These are phyloP conservation scores for Silurus glanis DNA, from an alignment of 2,113 vertebrate genomes.

Conservation along the genomic window DNA sequence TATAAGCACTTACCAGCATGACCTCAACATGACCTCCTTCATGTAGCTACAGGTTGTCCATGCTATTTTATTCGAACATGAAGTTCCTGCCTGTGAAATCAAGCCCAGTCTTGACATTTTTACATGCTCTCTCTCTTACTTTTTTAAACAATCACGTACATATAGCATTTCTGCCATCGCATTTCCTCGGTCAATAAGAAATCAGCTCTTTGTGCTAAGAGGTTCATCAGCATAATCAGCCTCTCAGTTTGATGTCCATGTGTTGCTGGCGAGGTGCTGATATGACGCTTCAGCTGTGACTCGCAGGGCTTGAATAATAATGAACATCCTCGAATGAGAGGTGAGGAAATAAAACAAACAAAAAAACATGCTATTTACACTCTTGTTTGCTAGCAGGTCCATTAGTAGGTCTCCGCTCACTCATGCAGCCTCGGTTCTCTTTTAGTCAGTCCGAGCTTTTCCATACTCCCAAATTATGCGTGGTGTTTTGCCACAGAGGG, in stretches of 20 bases:
- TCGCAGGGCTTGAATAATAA: constrained; percentile 52
- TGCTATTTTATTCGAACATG: neutral
- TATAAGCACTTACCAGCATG: neutral
- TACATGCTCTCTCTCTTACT: neutral
- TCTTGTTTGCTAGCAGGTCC: constrained; percentile 48
- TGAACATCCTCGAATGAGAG: constrained; percentile 50
- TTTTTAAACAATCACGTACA: neutral
- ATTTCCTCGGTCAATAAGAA: neutral
- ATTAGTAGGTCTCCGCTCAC: constrained; percentile 56
- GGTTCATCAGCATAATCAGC: constrained; percentile 11
- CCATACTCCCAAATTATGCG: constrained; percentile 31
- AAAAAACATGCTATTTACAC: constrained; percentile 73
- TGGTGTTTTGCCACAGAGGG: constrained; percentile 42
- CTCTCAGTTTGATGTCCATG: constrained; percentile 39
- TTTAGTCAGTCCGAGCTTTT: constrained; percentile 40
- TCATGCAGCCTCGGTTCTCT: constrained; percentile 38
- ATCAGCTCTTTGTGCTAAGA: neutral
- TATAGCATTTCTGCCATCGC: neutral
- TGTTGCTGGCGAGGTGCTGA: constrained; percentile 7
- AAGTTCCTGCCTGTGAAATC: neutral
- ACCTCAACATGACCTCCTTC: neutral
- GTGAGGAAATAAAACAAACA: constrained; percentile 52
- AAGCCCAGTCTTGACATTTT: neutral
- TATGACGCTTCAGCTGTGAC: constrained; percentile 48
- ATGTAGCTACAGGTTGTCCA: neutral